phyloP scores from a whole-genome alignment of 2,797 vertebrate genomes.

The Anguilla megastoma region DNA sequence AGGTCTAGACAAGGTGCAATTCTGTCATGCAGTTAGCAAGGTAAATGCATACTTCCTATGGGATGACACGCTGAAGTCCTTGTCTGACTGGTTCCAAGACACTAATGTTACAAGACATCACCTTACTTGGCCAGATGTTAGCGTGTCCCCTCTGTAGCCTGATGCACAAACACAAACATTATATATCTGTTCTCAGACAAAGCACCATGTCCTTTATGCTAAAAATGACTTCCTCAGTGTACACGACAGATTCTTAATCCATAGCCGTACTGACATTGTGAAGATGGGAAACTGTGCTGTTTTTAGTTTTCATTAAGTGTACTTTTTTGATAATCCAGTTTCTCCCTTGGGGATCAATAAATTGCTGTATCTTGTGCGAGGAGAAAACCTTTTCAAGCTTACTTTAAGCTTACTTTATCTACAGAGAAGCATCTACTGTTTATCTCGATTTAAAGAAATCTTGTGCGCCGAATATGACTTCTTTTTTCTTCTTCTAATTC shows the following conservation, averaged over 20 bases:
- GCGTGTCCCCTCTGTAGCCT: not conserved
- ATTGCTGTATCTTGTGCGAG: not conserved
- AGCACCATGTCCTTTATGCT: not conserved
- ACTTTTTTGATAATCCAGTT: not conserved
- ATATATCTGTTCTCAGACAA: not conserved
- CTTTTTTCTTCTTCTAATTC: not conserved
- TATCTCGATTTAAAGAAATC: not conserved
- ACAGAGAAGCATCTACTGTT: not conserved
- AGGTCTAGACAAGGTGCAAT: too few species aligned
- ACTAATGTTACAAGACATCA: conserved; percentile 1
- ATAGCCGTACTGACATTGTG: not conserved
- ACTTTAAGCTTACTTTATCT: not conserved
- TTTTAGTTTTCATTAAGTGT: not conserved
- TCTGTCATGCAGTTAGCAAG: not conserved
- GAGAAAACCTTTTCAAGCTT: not conserved
- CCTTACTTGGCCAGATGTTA: not conserved
- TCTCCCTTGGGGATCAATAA: not conserved
- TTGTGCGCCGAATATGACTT: not conserved
- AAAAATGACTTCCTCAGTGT: not conserved
- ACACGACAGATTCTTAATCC: not conserved
- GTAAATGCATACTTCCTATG: not conserved
- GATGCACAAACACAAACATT: not conserved
- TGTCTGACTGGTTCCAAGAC: not conserved
- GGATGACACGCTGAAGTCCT: not conserved
- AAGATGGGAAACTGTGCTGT: not conserved